Evolutionary conservation across 2,113 vertebrate species (phyloP).

Genomic region (Platysternon megacephalum): DNA sequence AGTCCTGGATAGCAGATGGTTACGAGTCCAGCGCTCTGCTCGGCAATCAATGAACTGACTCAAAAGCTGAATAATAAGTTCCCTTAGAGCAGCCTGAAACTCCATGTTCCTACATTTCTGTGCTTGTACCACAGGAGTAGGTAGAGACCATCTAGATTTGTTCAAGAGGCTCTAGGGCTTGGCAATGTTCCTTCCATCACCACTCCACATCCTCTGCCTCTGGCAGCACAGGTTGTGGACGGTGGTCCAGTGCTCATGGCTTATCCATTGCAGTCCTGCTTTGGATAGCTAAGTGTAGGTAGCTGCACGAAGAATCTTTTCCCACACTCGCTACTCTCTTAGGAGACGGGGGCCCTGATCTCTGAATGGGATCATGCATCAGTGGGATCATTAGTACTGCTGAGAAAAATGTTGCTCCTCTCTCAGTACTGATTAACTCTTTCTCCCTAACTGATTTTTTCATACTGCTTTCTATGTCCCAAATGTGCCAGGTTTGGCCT

Average conservation of each 20-base stretch:
- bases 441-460: neutral
- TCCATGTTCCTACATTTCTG: neutral
- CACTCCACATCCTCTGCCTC: neutral
- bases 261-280: neutral
- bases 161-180: neutral
- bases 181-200: neutral
- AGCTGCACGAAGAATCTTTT: neutral
- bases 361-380: neutral
- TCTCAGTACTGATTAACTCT: neutral
- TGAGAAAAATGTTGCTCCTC: neutral
- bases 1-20: neutral
- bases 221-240: accelerated
- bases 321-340: neutral
- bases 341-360: neutral
- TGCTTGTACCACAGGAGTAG: neutral
- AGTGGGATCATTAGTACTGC: neutral
- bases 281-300: neutral
- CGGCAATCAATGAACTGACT: neutral
- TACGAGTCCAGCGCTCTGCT: neutral
- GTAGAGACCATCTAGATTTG: accelerated
- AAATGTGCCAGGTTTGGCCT: neutral
- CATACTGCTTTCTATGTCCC: neutral
- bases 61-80: neutral
- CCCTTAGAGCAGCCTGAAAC: neutral
- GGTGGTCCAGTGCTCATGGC: accelerated